phyloP scores from a whole-genome alignment of 2,888 invertebrate genomes.

The Pyrrhia umbra region DNA sequence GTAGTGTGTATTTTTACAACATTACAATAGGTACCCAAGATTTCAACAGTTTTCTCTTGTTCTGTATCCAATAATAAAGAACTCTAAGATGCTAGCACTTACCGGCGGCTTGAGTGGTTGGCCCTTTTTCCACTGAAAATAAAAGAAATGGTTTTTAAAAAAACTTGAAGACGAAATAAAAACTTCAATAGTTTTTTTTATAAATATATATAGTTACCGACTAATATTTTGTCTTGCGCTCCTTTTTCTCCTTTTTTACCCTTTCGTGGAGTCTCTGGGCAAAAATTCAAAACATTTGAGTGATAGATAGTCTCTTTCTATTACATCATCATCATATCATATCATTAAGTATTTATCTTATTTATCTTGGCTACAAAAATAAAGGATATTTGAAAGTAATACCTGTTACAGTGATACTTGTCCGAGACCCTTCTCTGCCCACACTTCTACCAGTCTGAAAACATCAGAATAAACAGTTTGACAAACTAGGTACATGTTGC shows the following conservation, averaged over 20 bases:
- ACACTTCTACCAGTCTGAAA: conserved; percentile 6
- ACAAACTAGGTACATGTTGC: not conserved
- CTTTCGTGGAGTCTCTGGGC: conserved; percentile 24
- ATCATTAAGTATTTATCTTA: not conserved
- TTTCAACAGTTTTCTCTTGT: too few relatives aligned
- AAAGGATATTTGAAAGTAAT: not conserved
- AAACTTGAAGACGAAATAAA: not conserved
- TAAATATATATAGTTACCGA: conserved; percentile 66
- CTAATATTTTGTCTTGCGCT: conserved; percentile 70
- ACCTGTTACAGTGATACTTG: conserved; percentile 42
- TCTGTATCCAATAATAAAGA: not conserved
- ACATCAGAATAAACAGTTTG: not conserved
- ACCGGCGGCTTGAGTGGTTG: conserved; percentile 66
- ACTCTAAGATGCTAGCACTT: conserved; percentile 44
- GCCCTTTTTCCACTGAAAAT: conserved; percentile 76
- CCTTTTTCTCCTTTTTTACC: conserved; percentile 42
- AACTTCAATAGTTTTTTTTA: not conserved
- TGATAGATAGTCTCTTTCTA: too few relatives aligned
- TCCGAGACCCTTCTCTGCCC: conserved; percentile 22
- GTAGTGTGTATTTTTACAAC: too few relatives aligned
- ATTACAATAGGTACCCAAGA: too few relatives aligned
- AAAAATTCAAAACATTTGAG: conserved; percentile 14
- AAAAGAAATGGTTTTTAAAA: not conserved
- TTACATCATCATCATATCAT: too few relatives aligned
- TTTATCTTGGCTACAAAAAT: not conserved